Conservation (phyloP, 2,888 invertebrate species). For the Spialia ferax region DNA sequence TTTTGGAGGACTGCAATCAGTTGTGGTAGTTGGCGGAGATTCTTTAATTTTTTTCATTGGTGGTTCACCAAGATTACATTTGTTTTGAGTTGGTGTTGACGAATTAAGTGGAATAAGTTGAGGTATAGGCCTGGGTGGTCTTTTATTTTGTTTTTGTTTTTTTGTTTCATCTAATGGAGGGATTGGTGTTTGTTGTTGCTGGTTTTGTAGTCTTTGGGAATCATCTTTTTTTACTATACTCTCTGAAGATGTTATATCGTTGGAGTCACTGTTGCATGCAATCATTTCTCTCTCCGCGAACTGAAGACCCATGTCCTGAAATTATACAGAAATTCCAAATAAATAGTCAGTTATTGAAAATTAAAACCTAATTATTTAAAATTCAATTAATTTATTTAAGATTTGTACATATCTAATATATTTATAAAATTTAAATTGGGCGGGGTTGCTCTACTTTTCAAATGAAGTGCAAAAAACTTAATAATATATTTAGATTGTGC, state of each 20-base stretch:
- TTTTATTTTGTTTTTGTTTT: slow-evolving; percentile 66
- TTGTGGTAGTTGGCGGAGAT: slow-evolving; percentile 51
- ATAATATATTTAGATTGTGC: too few relatives aligned
- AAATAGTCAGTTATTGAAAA: background rate
- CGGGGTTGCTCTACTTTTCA: too few relatives aligned
- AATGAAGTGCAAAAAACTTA: too few relatives aligned
- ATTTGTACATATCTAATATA: too few relatives aligned
- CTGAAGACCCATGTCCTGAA: slow-evolving; percentile 79
- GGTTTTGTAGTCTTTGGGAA: slow-evolving; percentile 55
- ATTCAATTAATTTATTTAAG: too few relatives aligned
- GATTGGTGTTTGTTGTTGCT: slow-evolving; percentile 53
- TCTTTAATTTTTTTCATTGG: slow-evolving; percentile 77
- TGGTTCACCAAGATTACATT: slow-evolving; percentile 71
- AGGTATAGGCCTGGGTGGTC: slow-evolving; percentile 89
- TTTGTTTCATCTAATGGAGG: slow-evolving; percentile 62
- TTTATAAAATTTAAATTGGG: too few relatives aligned
- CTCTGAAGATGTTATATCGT: slow-evolving; percentile 66
- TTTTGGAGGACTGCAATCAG: slow-evolving; percentile 48
- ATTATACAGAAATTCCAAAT: slow-evolving; percentile 50
- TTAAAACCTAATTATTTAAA: too few relatives aligned
- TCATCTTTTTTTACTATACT: slow-evolving; percentile 57
- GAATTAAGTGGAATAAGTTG: slow-evolving; percentile 91
- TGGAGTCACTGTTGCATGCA: slow-evolving; percentile 77
- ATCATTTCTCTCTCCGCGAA: slow-evolving; percentile 72
- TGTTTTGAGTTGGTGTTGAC: slow-evolving; percentile 76